Conservation (phyloP, 2,113 vertebrate genomes). For the Chaetodon trifascialis region DNA sequence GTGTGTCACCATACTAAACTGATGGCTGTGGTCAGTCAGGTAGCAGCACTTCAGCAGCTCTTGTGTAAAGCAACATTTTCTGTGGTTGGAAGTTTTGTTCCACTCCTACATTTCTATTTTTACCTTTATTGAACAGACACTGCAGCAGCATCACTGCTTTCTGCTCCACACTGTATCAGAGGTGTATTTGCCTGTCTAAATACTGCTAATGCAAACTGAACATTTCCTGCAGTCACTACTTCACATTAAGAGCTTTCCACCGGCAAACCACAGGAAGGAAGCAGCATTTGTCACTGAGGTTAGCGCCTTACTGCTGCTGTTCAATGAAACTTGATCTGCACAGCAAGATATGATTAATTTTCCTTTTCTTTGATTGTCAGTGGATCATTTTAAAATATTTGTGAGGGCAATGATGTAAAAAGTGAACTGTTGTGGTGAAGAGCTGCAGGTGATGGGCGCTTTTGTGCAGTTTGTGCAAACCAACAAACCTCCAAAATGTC, state of each 20-base stretch:
- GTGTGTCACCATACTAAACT: not conserved
- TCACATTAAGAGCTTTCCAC: constrained; percentile 18
- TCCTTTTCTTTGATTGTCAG: not conserved
- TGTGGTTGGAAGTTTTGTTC: constrained; percentile 1
- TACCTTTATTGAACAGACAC: not conserved
- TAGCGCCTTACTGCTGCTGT: not conserved
- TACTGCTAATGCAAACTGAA: not conserved
- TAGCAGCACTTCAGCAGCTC: not conserved
- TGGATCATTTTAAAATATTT: not conserved
- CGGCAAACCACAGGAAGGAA: constrained; percentile 47
- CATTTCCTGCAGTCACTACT: constrained; percentile 11
- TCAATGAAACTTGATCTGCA: not conserved
- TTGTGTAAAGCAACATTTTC: not conserved
- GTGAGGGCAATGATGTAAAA: not conserved
- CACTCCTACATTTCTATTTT: not conserved
- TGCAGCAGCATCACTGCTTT: not conserved
- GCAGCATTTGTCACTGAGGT: not conserved
- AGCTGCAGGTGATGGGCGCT: not conserved
- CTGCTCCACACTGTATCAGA: not conserved
- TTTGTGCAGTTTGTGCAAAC: not conserved
- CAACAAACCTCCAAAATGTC: not conserved
- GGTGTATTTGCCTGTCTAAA: not conserved
- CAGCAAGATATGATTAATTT: not conserved
- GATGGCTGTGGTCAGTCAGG: not conserved
- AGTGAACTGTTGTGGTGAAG: not conserved